Evolutionary conservation across 2,113 vertebrate species (phyloP), one percentile per base, ranked within the genome.

Genomic region (Boleophthalmus pectinirostris): DNA sequence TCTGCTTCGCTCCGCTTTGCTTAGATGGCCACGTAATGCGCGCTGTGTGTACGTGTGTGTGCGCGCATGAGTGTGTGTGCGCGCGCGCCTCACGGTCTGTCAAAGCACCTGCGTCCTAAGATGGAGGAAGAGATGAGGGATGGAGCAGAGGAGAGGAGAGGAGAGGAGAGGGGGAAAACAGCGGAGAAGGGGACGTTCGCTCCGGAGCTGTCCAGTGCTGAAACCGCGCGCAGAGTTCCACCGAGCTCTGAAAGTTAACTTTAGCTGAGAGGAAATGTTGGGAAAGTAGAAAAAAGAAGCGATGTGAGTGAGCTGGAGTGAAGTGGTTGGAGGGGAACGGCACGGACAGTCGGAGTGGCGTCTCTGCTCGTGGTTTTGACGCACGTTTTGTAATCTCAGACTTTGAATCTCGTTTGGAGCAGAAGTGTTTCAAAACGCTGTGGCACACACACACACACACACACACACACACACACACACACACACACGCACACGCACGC

Each of bases 61-160:
- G 23, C 14, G 23, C 15, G 57, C 24, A 24, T 6, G 57, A 1
- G 2, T 74, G 74, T 66, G 82, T 82, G 82, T 76, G 87, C 72
- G 82, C 78, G 87, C 72, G 82, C 38, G 38, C 38, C 38, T 43
- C 38, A 43, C 38, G 38, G 38, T 74, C 87, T 85, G 90, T 90
- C 87, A 88, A 83, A 88, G 89, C 92, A 93, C 90, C 93, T 91
- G 90, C 91, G 90, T 90, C 89, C 91, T 92, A 94, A 94, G 86
- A 94, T 94, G 93, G 93, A 92, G 93, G 93, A 90, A 74, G 85
- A 88, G 90, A 90, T 90, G 91, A 86, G 68, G 82, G 81, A 86
- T 79, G 87, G 77, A 43, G 38, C 38, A 43, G 35, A 9, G 35
- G 35, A 38, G 35, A 8, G 35, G 35, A 38, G 38, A 43, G 38